Base-by-base conservation (phyloP, 1,140 invertebrate genomes). In the Ditylenchus dipsaci region DNA sequence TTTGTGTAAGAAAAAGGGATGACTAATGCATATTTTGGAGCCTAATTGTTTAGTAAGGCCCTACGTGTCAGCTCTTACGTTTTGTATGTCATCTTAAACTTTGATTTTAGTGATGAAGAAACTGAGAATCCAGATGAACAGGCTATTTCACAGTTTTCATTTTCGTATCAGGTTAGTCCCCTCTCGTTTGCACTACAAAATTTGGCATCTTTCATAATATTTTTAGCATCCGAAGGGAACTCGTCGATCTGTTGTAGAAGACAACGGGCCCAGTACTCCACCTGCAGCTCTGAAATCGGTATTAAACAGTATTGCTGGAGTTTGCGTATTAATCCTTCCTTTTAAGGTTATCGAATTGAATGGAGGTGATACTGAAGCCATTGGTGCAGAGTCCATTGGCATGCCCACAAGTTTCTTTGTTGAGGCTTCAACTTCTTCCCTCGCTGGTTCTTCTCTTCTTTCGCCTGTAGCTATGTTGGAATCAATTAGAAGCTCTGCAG, bases 101-200 rank as follows among this genome's bases (percentile, higher is more conserved):
- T n/a, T n/a, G n/a, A n/a, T n/a, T n/a, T n/a, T n/a, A n/a, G 42
- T 29, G 59, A 61, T 15, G 59, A 61, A 17, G 49, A 53, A 26
- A 53, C 49, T 7, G 49, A 53, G 15, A 53, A 53, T 53, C n/a
- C n/a, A 8, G 49, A 19, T 19, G 3, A 53, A 19, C 3, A 15
- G n/a, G n/a, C 23, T 53, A 15, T 21, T 19, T 26, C 49, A 15
- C 49, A 38, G 11, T 38, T 5, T 11, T 38, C 33, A 11, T 38
- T 38, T 38, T 38, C 33, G 33, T 38, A 5, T 38, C 33, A 38
- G 33, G 33, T 38, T 11, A 11, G 33, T 38, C n/a, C n/a, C n/a
- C n/a, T n/a, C n/a, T n/a, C 11, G 3, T 11, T 38, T 38, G 3
- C 11, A 3, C 11, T 38, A 38, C 33, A 3, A 38, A 3, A 11